phyloP scores from a whole-genome alignment of 2,888 invertebrate genomes.

The Orchesella flavescens region DNA sequence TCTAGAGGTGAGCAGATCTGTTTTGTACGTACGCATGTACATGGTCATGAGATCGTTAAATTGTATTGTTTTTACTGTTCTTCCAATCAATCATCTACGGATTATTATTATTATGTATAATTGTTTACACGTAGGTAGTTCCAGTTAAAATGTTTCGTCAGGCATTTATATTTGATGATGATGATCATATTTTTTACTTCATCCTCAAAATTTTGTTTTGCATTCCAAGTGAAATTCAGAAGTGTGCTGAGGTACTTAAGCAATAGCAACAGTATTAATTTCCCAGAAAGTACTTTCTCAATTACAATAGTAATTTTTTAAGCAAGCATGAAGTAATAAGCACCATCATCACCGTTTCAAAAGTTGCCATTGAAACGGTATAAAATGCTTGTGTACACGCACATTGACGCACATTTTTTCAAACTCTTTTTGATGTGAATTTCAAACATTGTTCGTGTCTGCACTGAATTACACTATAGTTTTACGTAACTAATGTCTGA shows the following conservation, averaged over 20 bases:
- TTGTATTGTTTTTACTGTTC: background rate
- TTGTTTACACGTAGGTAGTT: too few relatives aligned
- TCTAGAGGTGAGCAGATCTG: too few relatives aligned
- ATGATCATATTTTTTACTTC: too few relatives aligned
- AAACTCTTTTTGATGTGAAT: background rate
- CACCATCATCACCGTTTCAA: background rate
- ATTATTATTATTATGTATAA: too few relatives aligned
- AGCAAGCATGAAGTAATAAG: background rate
- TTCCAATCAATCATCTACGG: background rate
- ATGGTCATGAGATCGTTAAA: too few relatives aligned
- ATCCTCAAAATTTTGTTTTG: slow-evolving; percentile 2
- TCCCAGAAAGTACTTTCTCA: slow-evolving; percentile 57
- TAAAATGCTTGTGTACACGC: too few relatives aligned
- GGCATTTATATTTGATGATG: too few relatives aligned
- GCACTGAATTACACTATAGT: too few relatives aligned
- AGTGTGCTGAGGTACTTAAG: slow-evolving; percentile 40
- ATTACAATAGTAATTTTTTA: background rate
- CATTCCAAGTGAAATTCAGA: slow-evolving; percentile 43
- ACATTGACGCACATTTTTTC: background rate
- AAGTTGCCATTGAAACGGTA: too few relatives aligned
- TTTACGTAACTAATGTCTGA: too few relatives aligned
- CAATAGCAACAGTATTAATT: slow-evolving; percentile 63
- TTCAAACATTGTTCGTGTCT: background rate
- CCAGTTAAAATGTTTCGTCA: too few relatives aligned
- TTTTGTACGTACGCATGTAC: too few relatives aligned